phyloP scores from a whole-genome alignment of 2,888 invertebrate genomes.

The Andrena trimmerana region DNA sequence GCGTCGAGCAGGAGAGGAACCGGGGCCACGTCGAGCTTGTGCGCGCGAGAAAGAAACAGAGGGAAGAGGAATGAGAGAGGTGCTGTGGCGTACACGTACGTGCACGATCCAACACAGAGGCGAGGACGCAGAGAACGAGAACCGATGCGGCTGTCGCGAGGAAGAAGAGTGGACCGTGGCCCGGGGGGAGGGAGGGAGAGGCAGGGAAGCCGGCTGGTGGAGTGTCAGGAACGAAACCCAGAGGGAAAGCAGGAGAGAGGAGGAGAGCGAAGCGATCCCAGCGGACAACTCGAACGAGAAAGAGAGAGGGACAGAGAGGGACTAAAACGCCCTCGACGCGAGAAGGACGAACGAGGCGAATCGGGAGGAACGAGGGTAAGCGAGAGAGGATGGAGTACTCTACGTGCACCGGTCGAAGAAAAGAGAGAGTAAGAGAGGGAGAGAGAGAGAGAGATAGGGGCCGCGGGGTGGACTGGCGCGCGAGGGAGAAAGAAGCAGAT shows the following conservation, averaged over 20 bases:
- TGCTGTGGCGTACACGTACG: constrained; percentile 27
- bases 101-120: background rate
- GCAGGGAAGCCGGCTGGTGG: constrained; percentile 53
- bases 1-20: constrained; percentile 40
- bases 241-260: constrained; percentile 19
- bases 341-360: constrained; percentile 42
- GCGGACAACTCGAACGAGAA: constrained; percentile 41
- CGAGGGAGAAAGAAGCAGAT: constrained; percentile 47
- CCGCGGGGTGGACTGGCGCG: constrained; percentile 2
- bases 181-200: constrained; percentile 4
- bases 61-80: constrained; percentile 40
- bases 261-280: background rate
- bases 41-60: constrained; percentile 33
- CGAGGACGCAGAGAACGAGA: constrained; percentile 65
- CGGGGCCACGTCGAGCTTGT: constrained; percentile 34
- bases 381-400: constrained; percentile 54
- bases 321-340: constrained; percentile 19
- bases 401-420: constrained; percentile 29
- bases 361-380: constrained; percentile 54
- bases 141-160: constrained; percentile 71
- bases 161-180: constrained; percentile 51
- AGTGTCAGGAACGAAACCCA: constrained; percentile 70
- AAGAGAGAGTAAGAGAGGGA: constrained; percentile 25
- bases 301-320: constrained; percentile 35
- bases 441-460: background rate